Conservation (phyloP, 30 jellyfish, hydroid and myxozoan species). For the Hydra vulgaris region DNA sequence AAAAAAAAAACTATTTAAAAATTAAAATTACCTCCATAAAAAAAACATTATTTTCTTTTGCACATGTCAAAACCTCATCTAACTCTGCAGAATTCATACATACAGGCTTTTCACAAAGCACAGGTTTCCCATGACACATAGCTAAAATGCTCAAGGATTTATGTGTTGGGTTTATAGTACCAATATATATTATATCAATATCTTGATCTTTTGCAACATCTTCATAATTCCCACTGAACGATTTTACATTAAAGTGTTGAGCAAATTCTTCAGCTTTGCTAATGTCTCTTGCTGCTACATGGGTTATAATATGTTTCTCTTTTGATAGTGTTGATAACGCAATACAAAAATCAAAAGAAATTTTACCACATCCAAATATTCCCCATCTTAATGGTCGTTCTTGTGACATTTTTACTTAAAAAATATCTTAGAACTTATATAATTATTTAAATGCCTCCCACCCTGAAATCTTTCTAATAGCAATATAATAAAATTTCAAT, state of each 20-base stretch:
- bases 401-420: neutral
- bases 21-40: slow-evolving; percentile 95
- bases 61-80: slow-evolving; percentile 43
- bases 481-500: no score
- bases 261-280: slow-evolving; percentile 69
- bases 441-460: no score
- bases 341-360: slow-evolving; percentile 56
- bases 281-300: slow-evolving; percentile 60
- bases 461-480: no score
- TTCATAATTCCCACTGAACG: slow-evolving; percentile 46
- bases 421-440: neutral
- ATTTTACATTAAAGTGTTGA: slow-evolving; percentile 28
- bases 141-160: slow-evolving; percentile 43
- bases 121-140: slow-evolving; percentile 46
- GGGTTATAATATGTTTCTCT: slow-evolving; percentile 44
- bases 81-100: slow-evolving; percentile 43
- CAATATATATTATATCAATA: slow-evolving; percentile 69
- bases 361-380: slow-evolving; percentile 60
- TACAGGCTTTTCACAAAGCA: slow-evolving; percentile 78
- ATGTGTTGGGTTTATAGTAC: slow-evolving; percentile 61
- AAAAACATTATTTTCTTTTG: slow-evolving; percentile 27
- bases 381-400: slow-evolving; percentile 64
- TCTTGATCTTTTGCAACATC: slow-evolving; percentile 41
- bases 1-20: no score
- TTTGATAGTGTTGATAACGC: slow-evolving; percentile 55